Conservation (phyloP, 2,113 vertebrate species). For the Myrmophylax atrothorax region DNA sequence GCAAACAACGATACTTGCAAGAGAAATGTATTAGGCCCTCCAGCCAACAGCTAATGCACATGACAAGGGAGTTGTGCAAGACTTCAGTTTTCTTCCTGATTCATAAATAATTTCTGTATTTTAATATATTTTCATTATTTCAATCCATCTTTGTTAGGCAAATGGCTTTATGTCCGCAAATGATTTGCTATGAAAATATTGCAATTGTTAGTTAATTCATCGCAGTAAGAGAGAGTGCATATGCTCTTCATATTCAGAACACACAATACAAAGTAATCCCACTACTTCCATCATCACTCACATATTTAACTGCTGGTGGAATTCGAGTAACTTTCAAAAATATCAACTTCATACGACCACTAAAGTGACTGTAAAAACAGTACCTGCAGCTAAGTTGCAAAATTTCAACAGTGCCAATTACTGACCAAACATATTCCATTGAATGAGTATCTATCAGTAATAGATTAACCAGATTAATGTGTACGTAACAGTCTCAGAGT, state of each 20-base stretch:
- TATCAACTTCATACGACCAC: not conserved
- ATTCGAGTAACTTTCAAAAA: not conserved
- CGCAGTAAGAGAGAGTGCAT: not conserved
- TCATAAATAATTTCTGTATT: not conserved
- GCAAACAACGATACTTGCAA: not conserved
- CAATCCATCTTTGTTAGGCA: not conserved
- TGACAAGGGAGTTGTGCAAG: not conserved
- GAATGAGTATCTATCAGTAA: constrained; percentile 65
- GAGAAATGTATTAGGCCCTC: not conserved
- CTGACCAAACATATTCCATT: not conserved
- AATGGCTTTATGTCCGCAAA: not conserved
- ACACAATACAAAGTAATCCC: not conserved
- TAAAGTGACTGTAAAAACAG: not conserved
- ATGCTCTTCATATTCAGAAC: not conserved
- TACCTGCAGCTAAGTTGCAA: not conserved
- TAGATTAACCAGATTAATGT: constrained; percentile 73
- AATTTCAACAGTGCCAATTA: not conserved
- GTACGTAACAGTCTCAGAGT: constrained; percentile 31
- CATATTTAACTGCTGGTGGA: not conserved
- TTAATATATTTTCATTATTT: not conserved
- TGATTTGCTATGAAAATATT: not conserved
- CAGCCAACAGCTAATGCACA: not conserved
- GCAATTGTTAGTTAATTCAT: not conserved
- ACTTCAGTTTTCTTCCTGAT: not conserved
- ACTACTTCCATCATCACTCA: not conserved